phyloP scores from a whole-genome alignment of 92 coral and sea anemone genomes.

The Porites lobata region DNA sequence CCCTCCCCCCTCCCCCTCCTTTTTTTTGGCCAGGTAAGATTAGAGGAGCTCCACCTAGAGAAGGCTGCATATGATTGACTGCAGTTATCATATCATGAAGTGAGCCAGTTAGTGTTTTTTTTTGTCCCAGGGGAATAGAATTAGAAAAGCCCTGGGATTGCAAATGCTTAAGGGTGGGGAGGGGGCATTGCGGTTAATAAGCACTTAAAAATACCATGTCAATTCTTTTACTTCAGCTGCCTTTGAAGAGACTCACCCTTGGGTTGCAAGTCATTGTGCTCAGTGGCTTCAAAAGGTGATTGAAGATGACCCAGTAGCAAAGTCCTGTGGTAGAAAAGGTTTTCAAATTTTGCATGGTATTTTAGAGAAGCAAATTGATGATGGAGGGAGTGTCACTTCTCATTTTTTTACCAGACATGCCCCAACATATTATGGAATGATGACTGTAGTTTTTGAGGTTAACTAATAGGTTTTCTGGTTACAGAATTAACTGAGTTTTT shows the following conservation, averaged over 20 bases:
- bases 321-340: conserved; percentile 75
- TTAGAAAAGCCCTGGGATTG: too few species aligned
- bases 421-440: conserved; percentile 88
- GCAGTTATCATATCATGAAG: too few species aligned
- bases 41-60: too few species aligned
- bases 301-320: conserved; percentile 55
- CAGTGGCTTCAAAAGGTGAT: conserved; percentile 59
- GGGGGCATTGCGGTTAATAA: too few species aligned
- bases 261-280: conserved; percentile 48
- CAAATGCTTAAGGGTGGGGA: too few species aligned
- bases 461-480: neutral
- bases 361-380: conserved; percentile 44
- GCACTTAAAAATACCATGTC: neutral
- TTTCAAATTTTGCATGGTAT: conserved; percentile 73
- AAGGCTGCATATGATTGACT: too few species aligned
- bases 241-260: conserved; percentile 31
- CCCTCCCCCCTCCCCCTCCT: too few species aligned
- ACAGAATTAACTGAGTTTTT: too few species aligned
- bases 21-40: too few species aligned
- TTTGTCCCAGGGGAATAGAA: too few species aligned
- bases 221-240: conserved; percentile 16
- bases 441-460: conserved; percentile 57
- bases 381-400: conserved; percentile 52
- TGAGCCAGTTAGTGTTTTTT: too few species aligned
- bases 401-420: conserved; percentile 68